Conservation (phyloP, 1,140 invertebrate genomes). For the Thrips palmi region DNA sequence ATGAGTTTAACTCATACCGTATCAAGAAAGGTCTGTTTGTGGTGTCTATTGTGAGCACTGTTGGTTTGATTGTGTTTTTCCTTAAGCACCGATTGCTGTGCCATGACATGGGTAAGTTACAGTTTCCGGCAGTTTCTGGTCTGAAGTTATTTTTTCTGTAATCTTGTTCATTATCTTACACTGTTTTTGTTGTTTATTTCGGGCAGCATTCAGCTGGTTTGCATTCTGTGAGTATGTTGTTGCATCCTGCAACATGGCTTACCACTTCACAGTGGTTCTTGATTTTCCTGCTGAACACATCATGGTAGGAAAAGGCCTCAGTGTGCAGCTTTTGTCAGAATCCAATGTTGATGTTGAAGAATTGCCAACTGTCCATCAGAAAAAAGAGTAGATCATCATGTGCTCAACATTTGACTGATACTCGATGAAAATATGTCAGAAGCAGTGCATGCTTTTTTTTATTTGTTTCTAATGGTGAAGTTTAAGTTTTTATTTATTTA, state of each 20-base stretch:
- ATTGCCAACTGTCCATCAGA: too few species aligned
- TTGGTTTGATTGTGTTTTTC: constrained; percentile 70
- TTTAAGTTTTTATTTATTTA: too few species aligned
- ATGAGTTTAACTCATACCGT: constrained; percentile 31
- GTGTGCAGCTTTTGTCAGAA: constrained; percentile 17
- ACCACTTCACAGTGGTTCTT: constrained; percentile 68
- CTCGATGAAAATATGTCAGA: too few species aligned
- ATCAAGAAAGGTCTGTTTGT: constrained; percentile 55
- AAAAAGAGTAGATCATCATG: too few species aligned
- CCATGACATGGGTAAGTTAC: constrained; percentile 60
- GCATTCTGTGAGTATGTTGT: constrained; percentile 81
- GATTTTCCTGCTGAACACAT: constrained; percentile 69
- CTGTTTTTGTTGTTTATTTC: constrained; percentile 8
- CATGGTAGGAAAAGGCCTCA: constrained; percentile 36
- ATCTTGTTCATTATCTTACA: neutral
- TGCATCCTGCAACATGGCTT: constrained; percentile 77
- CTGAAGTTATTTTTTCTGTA: neutral
- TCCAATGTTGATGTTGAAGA: too few species aligned
- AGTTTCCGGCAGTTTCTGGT: neutral
- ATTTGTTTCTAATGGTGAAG: too few species aligned
- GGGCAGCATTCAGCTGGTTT: constrained; percentile 83
- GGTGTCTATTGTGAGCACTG: constrained; percentile 54
- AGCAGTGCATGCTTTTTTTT: too few species aligned
- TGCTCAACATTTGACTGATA: too few species aligned
- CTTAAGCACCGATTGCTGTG: constrained; percentile 71